These are phyloP conservation scores for Nudaria mundana DNA, from an alignment of 2,888 invertebrate genomes.

Conservation along the genomic window DNA sequence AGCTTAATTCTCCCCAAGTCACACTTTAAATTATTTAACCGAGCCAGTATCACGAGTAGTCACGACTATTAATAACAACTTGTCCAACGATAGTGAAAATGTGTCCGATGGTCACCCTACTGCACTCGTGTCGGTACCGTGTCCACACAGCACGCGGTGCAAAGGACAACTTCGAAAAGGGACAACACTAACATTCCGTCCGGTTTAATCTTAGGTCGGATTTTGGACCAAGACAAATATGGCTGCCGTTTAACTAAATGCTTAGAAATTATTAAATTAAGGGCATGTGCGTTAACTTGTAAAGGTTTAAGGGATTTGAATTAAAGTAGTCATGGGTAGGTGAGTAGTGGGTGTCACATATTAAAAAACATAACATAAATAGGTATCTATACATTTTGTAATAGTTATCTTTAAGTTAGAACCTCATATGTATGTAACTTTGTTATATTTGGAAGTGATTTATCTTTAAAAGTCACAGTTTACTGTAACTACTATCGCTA, in stretches of 20 bases:
- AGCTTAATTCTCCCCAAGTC: too few species aligned
- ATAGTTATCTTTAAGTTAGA: too few species aligned
- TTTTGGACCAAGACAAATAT: conserved; percentile 75
- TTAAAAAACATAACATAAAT: neutral
- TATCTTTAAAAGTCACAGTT: too few species aligned
- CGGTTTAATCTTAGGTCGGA: conserved; percentile 72
- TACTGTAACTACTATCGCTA: too few species aligned
- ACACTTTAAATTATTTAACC: conserved; percentile 30
- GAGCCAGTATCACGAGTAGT: conserved; percentile 25
- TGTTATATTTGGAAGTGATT: too few species aligned
- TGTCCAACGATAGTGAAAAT: conserved; percentile 42
- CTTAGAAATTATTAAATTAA: conserved; percentile 75
- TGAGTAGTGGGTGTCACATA: neutral
- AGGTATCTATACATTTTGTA: neutral
- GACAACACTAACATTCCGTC: conserved; percentile 62
- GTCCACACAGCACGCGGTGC: conserved; percentile 31
- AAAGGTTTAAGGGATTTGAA: conserved; percentile 32
- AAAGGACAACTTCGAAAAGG: conserved; percentile 36
- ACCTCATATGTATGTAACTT: too few species aligned
- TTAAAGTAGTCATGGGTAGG: conserved; percentile 12
- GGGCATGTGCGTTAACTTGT: conserved; percentile 48
- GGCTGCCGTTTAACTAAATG: conserved; percentile 62
- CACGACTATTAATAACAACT: conserved; percentile 31
- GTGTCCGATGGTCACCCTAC: conserved; percentile 37
- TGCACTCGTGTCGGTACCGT: conserved; percentile 31